Evolutionary conservation across 1,140 invertebrate genomes (phyloP).

Genomic region (Drosophila paulistorum): DNA sequence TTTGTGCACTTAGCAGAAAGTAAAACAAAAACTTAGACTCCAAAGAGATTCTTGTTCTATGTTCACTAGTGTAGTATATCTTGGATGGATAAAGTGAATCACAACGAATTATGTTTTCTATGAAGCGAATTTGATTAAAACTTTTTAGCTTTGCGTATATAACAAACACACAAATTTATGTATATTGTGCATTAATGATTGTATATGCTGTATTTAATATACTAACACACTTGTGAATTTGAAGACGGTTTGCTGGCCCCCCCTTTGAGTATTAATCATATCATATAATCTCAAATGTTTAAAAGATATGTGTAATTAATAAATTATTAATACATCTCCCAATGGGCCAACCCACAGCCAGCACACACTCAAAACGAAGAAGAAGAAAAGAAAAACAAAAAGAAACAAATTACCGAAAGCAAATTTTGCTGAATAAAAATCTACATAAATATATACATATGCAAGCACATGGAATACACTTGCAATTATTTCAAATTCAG

Average conservation of each 20-base stretch:
- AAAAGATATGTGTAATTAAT: slow-evolving; percentile 12
- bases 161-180: not conserved
- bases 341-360: not conserved
- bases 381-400: not conserved
- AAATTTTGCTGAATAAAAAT: not conserved
- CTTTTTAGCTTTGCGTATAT: not conserved
- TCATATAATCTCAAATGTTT: slow-evolving; percentile 10
- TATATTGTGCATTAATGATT: not conserved
- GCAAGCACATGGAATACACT: slow-evolving; percentile 4
- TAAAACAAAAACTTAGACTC: too few relatives aligned
- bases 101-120: too few relatives aligned
- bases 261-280: slow-evolving; percentile 3
- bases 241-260: not conserved
- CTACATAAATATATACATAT: not conserved
- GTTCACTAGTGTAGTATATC: too few relatives aligned
- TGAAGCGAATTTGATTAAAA: too few relatives aligned
- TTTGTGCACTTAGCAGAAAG: too few relatives aligned
- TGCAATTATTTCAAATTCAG: not conserved
- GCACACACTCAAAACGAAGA: not conserved
- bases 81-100: too few relatives aligned
- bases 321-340: slow-evolving; percentile 9
- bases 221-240: not conserved
- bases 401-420: slow-evolving; percentile 6
- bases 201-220: not conserved
- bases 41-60: too few relatives aligned